Conservation (phyloP, 2,888 invertebrate genomes). For the Troides helena region DNA sequence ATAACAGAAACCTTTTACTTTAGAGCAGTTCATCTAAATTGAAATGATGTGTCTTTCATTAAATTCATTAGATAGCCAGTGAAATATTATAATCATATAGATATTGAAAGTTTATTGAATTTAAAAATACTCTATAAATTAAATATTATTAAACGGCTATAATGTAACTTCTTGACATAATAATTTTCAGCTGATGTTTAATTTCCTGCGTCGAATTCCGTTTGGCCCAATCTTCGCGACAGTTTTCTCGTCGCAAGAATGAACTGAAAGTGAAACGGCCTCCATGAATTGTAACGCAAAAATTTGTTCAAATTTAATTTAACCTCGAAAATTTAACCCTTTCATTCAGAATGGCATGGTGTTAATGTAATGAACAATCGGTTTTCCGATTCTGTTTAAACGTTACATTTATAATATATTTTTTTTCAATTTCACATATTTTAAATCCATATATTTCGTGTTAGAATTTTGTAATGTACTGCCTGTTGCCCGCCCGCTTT, state of each 20-base stretch:
- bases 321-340: conserved; percentile 74
- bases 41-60: too few species aligned
- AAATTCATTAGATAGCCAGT: neutral
- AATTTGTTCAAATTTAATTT: conserved; percentile 65
- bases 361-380: conserved; percentile 74
- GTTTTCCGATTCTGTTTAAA: conserved; percentile 54
- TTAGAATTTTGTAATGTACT: too few species aligned
- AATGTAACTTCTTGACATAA: neutral
- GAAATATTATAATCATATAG: neutral
- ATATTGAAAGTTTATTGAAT: neutral
- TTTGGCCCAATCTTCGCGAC: neutral
- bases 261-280: conserved; percentile 53
- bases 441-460: too few species aligned
- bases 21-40: too few species aligned
- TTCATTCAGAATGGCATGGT: conserved; percentile 66
- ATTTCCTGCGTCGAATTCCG: neutral
- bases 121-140: neutral
- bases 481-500: too few species aligned
- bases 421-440: too few species aligned
- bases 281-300: conserved; percentile 61
- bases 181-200: conserved; percentile 1
- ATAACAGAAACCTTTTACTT: too few species aligned
- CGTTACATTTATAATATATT: neutral
- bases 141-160: neutral
- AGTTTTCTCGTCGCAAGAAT: neutral